Evolutionary conservation across 2,113 vertebrate genomes (phyloP), one percentile per base, ranked within the genome.

Genomic region (Heptranchias perlo): DNA sequence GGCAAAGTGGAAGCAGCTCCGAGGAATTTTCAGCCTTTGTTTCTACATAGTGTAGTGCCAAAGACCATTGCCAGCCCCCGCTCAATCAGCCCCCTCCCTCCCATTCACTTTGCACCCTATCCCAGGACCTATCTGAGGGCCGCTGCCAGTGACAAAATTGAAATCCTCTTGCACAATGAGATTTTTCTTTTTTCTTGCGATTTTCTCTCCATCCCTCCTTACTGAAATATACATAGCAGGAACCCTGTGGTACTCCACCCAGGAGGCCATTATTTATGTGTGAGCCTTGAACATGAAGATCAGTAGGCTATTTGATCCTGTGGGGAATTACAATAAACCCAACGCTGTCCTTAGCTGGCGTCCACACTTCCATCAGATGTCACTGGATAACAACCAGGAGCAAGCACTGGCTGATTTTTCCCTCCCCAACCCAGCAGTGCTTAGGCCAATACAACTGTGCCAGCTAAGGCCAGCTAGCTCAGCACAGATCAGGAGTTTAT

Each of bases 321-420:
- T 18, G 54, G 58, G 16, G 3, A 39, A 93, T 62, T 62, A 62
- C 58, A 93, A 61, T 58, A 93, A 92, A n/a, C 35, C 35, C 8
- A 5, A 39, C 18, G 31, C n/a, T 64, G 35, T 93, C 35, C 89
- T 93, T 2, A 44, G 35, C 35, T 93, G 18, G 58, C 5, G 23
- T 62, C 6, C n/a, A 93, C 58, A 44, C n/a, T 93, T 93, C 58
- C 89, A 93, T 58, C 89, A 93, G 89, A 64, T 92, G 89, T 93
- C 89, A 93, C 89, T 62, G 89, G 61, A 62, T 62, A 64, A 58
- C 89, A 92, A 35, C 61, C 52, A 89, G 52, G n/a, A n/a, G 54
- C 54, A 93, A 93, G 35, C 0, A 39, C 16, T n/a, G 61, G 4
- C 16, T 93, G 4, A 62, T 92, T 62, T 61, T 58, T n/a, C 16